Conservation (phyloP, 2,797 vertebrate genomes). For the Anguilla obscura region DNA sequence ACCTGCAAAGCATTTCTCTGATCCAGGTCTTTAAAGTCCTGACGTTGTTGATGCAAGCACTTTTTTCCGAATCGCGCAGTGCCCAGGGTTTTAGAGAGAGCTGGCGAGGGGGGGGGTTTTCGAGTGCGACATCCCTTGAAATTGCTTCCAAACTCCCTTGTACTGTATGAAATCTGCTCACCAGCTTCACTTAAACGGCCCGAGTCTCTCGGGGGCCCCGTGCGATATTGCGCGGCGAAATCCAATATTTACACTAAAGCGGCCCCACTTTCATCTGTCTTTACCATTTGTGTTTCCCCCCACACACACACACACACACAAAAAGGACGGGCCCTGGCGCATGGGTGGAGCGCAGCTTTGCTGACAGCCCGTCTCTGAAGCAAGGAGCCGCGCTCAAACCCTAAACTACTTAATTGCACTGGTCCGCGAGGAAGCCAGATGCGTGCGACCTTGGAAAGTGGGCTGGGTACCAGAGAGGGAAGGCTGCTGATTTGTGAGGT, state of each 20-base stretch:
- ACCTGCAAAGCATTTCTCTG: not conserved
- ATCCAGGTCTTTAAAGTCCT: not conserved
- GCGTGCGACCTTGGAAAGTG: conserved; percentile 3
- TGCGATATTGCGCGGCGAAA: conserved; percentile 53
- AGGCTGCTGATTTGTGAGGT: not conserved
- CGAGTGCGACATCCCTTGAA: not conserved
- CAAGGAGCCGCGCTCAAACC: not conserved
- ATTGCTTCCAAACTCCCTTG: conserved; percentile 12
- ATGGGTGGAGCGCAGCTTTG: not conserved
- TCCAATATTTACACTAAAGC: conserved; percentile 55
- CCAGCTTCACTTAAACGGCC: conserved; percentile 16
- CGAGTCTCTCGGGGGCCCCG: not conserved
- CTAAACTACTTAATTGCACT: conserved; percentile 30
- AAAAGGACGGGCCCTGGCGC: not conserved
- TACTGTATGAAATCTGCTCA: conserved; percentile 19
- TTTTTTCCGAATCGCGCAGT: not conserved
- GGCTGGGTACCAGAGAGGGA: not conserved
- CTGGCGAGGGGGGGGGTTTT: not conserved
- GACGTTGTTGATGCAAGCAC: not conserved
- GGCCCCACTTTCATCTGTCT: conserved; percentile 56
- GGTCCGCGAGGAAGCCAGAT: conserved; percentile 27
- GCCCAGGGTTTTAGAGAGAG: not conserved
- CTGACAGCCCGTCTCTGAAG: conserved; percentile 9
- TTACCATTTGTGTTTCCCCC: conserved; percentile 52
- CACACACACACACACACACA: conserved; percentile 28